Base-by-base conservation (phyloP, 2,797 vertebrate species). In the Leptoclinus maculatus region DNA sequence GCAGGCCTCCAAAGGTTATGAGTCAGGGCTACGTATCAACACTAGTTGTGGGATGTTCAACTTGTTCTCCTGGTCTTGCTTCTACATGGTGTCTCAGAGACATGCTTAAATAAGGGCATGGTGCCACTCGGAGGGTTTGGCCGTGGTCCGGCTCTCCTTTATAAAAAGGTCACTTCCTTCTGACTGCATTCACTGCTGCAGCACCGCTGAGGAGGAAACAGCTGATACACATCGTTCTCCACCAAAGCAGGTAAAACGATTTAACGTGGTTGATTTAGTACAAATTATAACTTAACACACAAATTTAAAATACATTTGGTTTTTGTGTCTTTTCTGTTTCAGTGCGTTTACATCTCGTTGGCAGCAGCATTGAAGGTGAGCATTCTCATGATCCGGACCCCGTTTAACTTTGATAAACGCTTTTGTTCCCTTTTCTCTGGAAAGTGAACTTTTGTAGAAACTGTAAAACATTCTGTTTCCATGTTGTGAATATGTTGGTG, bases 21-120 rank as follows among this genome's bases (percentile, higher is more conserved):
- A 36, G 8, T 36, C 7, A 36, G 34, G 34, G 34, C 34, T 36
- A 36, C 7, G 7, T 8, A 36, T 36, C 34, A 36, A 36, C 34
- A 36, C 34, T 2, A 36, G 34, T 7, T 47, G 29, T 32, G 29
- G 27, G 27, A 9, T 9, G 34, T 36, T 36, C 34, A 36, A 36
- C 34, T 36, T 34, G 2, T 29, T 29, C 27, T 29, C 27, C 27
- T 29, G 27, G 27, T 29, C 27, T 16, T 72, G 36, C 23, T 21
- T 23, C 12, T 6, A 13, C 16, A 16, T 58, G 0, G 45, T 32
- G 32, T 17, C 0, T 36, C 4, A 43, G 25, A 62, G 5, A 16
- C 23, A 2, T 38, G 39, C 29, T 70, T 39, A 64, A 34, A 71
- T 39, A 21, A 71, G 34, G 60, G 3, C 54, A 34, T 23, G 9